Evolutionary conservation across 2,113 vertebrate genomes (phyloP).

Genomic region (Lampris incognitus): DNA sequence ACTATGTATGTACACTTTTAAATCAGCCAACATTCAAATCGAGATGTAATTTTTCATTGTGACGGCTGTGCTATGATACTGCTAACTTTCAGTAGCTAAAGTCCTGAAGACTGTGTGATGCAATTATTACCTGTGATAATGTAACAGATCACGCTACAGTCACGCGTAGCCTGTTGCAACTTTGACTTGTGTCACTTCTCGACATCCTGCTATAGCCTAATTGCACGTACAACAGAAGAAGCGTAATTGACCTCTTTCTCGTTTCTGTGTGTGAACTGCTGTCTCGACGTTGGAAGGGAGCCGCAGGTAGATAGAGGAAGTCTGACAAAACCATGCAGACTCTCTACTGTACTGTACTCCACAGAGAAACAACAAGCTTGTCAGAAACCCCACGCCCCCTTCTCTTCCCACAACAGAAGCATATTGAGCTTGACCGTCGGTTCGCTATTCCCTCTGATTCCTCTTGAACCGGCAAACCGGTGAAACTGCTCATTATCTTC

Average conservation of each 20-base stretch:
- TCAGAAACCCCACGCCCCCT: constrained; percentile 35
- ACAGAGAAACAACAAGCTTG: constrained; percentile 50
- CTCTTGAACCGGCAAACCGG: constrained; percentile 46
- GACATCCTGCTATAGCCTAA: constrained; percentile 19
- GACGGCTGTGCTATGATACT: too few species aligned
- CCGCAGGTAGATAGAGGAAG: constrained; percentile 44
- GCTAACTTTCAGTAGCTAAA: not conserved
- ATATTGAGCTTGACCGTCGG: constrained; percentile 54
- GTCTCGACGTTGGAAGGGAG: constrained; percentile 24
- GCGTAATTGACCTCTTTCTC: not conserved
- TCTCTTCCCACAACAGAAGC: constrained; percentile 55
- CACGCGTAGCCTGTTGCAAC: not conserved
- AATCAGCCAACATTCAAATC: too few species aligned
- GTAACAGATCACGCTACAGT: not conserved
- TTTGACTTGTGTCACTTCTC: not conserved
- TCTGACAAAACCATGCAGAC: not conserved
- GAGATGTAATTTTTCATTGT: too few species aligned
- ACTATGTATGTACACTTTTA: too few species aligned
- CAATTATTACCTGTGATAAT: constrained; percentile 21
- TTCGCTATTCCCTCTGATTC: constrained; percentile 50
- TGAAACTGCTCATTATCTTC: constrained; percentile 68
- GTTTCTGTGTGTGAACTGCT: constrained; percentile 20
- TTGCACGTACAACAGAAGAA: constrained; percentile 38
- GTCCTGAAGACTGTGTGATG: not conserved
- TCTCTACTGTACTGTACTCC: constrained; percentile 17